Evolutionary conservation across 2,797 vertebrate genomes (phyloP), one percentile per base, ranked within the genome.

Genomic region (Lateolabrax maculatus): DNA sequence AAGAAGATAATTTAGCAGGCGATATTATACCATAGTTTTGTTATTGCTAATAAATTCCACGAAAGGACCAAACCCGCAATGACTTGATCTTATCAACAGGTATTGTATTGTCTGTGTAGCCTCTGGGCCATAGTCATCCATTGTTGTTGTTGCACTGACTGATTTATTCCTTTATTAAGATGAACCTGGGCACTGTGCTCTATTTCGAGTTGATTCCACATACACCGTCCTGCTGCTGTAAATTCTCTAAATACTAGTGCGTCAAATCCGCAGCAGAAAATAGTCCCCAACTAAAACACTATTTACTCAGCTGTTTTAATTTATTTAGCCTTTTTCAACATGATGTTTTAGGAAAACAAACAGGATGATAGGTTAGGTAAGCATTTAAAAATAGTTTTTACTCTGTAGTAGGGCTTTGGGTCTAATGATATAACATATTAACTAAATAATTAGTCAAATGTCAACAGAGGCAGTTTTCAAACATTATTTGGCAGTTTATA

Each of bases 121-220:
- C 25, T 66, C 16, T 44, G 25, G 36, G 19, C 12, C 34, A 61
- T 39, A 27, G 19, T 27, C 58, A 51, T 46, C 15, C 8, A 52
- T 41, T 60, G 34, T 13, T 48, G 3, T 56, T 21, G 11, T 46
- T 73, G 25, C 11, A 48, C n/a, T 27, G 18, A 31, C 25, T 62
- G 44, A 68, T 71, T 37, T 19, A 9, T 61, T 62, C 7, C 61
- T 60, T 25, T 27, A 11, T 49, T 29, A 51, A 51, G 34, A 56
- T 74, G 11, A 69, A 63, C 44, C 43, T 48, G 18, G 52, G 31
- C 53, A 67, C 36, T 27, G 25, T 18, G 3, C 4, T 52, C 44
- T 29, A 34, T n/a, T 58, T 52, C 34, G 6, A 63, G 12, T 56
- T 67, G 27, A 52, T 49, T 12, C 9, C 8, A 39, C 9, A 25